phyloP scores from a whole-genome alignment of 2,113 vertebrate genomes.

The Pipra filicauda region DNA sequence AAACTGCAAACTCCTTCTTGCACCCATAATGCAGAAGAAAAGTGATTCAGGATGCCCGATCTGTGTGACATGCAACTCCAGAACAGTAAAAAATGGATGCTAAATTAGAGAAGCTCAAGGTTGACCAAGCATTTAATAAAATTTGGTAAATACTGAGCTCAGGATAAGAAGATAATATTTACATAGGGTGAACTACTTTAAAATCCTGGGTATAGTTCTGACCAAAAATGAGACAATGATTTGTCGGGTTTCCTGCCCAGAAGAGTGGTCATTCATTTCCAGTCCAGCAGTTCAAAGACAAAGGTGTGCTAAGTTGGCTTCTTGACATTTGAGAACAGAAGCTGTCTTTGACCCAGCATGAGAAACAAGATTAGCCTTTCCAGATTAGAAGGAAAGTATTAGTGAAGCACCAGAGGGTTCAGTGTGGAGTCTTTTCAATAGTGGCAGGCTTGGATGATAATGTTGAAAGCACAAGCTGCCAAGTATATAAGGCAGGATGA shows the following conservation, averaged over 20 bases:
- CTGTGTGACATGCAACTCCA: not conserved
- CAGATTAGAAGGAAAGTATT: constrained; percentile 30
- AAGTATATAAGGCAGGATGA: constrained; percentile 11
- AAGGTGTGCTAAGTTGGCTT: not conserved
- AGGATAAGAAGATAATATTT: not conserved
- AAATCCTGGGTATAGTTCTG: not conserved
- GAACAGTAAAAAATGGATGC: not conserved
- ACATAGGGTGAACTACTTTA: not conserved
- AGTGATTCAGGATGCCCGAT: not conserved
- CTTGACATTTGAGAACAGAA: constrained; percentile 21
- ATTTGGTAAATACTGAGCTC: not conserved
- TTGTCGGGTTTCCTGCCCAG: not conserved
- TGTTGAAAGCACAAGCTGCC: constrained; percentile 16
- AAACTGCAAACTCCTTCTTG: not conserved
- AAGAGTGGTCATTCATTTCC: not conserved
- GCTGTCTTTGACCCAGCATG: not conserved
- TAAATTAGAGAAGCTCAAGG: not conserved
- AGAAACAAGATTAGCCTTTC: constrained; percentile 34
- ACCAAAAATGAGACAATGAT: not conserved
- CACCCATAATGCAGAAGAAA: not conserved
- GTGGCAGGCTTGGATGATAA: not conserved
- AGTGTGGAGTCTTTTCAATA: not conserved
- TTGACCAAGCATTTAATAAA: not conserved
- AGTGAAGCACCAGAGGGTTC: constrained; percentile 8
- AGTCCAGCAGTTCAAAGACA: not conserved